These are phyloP conservation scores for Rotaria macrura DNA, from an alignment of 2,888 invertebrate species.

Conservation along the genomic window DNA sequence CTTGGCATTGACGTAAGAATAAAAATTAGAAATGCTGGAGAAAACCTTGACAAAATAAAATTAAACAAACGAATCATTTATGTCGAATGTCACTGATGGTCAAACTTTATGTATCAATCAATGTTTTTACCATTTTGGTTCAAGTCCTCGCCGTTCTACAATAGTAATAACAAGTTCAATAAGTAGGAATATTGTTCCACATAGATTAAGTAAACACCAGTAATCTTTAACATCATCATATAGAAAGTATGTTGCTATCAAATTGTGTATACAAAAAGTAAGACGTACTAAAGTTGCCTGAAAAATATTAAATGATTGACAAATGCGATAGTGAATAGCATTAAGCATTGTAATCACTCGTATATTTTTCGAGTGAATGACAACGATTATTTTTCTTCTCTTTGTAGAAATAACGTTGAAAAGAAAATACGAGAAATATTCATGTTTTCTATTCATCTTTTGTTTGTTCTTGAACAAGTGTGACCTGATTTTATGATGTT, in stretches of 20 bases:
- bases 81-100: too few species aligned
- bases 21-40: conserved; percentile 40
- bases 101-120: not conserved
- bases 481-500: too few species aligned
- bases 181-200: conserved; percentile 26
- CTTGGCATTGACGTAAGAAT: conserved; percentile 39
- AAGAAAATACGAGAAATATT: not conserved
- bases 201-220: conserved; percentile 29
- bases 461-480: too few species aligned
- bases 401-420: not conserved
- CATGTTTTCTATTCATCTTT: not conserved
- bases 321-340: not conserved
- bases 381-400: not conserved
- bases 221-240: conserved; percentile 31
- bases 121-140: conserved; percentile 28
- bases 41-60: conserved; percentile 36
- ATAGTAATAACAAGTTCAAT: conserved; percentile 30
- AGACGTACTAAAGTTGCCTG: conserved; percentile 26
- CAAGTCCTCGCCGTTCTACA: conserved; percentile 25
- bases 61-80: too few species aligned
- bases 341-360: not conserved
- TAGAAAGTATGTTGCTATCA: conserved; percentile 25
- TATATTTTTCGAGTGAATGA: not conserved
- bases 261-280: conserved; percentile 23
- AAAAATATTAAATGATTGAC: conserved; percentile 28